A percentile compares a stretch with the other conserved stretches of the same genome.
Evolutionary conservation across 2,888 invertebrate genomes (phyloP).

Genomic region (Eristalis pertinax): DNA sequence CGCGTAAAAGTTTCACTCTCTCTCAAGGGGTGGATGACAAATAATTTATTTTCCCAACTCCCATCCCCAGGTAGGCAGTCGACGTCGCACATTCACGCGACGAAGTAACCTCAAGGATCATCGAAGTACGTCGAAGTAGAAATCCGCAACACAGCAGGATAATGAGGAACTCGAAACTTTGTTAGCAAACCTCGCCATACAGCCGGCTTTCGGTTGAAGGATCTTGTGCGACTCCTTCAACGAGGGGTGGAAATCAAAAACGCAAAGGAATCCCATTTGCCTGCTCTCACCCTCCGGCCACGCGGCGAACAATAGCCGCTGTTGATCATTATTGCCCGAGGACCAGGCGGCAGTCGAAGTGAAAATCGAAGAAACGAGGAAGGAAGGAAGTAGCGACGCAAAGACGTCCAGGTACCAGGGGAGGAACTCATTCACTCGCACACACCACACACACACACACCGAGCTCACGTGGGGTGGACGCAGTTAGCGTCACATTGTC

Average conservation of each 20-base stretch:
- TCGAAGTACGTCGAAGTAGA: conserved; percentile 33
- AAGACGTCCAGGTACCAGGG: conserved; percentile 13
- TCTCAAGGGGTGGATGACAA: conserved; percentile 58
- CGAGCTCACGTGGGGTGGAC: conserved; percentile 54
- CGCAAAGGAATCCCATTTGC: conserved; percentile 49
- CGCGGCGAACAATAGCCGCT: conserved; percentile 42
- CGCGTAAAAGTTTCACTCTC: conserved; percentile 58
- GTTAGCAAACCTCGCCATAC: conserved; percentile 65
- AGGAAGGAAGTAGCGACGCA: conserved; percentile 33
- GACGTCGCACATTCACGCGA: neutral
- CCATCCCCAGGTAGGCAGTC: conserved; percentile 23
- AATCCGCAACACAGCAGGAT: conserved; percentile 57
- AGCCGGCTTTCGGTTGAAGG: conserved; percentile 52
- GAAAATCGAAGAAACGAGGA: conserved; percentile 1
- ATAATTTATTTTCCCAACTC: conserved; percentile 64
- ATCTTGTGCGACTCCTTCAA: conserved; percentile 52
- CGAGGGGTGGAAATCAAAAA: conserved; percentile 39
- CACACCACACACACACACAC: neutral
- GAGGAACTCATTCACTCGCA: conserved; percentile 19
- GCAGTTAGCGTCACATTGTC: conserved; percentile 59
- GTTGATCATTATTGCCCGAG: conserved; percentile 44
- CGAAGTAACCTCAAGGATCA: conserved; percentile 48
- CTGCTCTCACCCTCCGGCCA: conserved; percentile 58
- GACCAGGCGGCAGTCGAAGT: conserved; percentile 14
- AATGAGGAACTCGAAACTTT: conserved; percentile 63